Conservation (phyloP, 1,140 invertebrate genomes). For the Sycophaga agraensis region DNA sequence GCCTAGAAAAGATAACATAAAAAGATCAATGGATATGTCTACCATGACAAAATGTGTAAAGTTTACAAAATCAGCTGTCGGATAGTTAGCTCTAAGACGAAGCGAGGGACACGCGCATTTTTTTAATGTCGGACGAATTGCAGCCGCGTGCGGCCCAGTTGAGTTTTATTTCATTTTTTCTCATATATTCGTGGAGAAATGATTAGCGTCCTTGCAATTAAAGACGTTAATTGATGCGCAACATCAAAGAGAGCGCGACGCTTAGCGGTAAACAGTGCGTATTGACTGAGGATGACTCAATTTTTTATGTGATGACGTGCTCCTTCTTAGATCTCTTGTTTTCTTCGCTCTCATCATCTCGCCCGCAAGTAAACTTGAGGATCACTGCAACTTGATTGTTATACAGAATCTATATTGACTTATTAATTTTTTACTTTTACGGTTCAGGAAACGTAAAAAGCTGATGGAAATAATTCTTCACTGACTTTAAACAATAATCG, state of each 20-base stretch:
- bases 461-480: background rate
- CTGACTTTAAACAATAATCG: background rate
- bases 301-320: background rate
- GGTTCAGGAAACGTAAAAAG: too few species aligned
- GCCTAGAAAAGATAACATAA: too few species aligned
- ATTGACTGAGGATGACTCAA: background rate
- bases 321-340: background rate
- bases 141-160: too few species aligned
- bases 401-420: background rate
- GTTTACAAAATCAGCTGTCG: too few species aligned
- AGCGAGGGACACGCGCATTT: background rate
- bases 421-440: background rate
- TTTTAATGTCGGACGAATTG: background rate
- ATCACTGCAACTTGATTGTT: background rate
- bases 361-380: background rate
- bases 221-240: background rate
- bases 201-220: background rate
- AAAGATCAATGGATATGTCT: too few species aligned
- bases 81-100: background rate
- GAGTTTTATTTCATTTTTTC: background rate
- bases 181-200: too few species aligned
- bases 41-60: background rate
- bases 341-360: too few species aligned
- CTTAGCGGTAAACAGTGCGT: background rate
- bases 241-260: conserved; percentile 1